Evolutionary conservation across 2,797 vertebrate species (phyloP).

Genomic region (Hoplostethus atlanticus): DNA sequence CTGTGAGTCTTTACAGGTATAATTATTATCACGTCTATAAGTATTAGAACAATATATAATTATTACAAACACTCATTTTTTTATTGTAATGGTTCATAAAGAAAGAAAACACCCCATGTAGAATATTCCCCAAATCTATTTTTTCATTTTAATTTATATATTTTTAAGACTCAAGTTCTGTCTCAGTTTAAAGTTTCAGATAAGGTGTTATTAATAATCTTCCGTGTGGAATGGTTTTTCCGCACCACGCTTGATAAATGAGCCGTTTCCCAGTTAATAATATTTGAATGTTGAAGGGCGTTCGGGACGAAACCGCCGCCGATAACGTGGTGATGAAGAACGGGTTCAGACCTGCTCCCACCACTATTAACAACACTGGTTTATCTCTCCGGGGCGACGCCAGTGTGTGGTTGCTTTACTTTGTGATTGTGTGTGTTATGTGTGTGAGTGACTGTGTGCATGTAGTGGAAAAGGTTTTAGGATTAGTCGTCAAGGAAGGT

Average conservation of each 20-base stretch:
- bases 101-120: conserved; percentile 20
- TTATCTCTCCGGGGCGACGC: conserved; percentile 9
- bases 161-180: conserved; percentile 21
- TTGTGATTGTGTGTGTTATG: neutral
- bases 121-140: no score
- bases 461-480: neutral
- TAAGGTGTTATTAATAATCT: conserved; percentile 71
- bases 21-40: conserved; percentile 50
- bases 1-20: conserved; percentile 24
- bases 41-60: conserved; percentile 45
- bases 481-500: no score
- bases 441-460: neutral
- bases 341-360: conserved; percentile 25
- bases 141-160: no score
- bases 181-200: conserved; percentile 60
- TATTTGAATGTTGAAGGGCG: conserved; percentile 73
- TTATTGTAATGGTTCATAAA: conserved; percentile 17
- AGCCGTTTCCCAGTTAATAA: conserved; percentile 63
- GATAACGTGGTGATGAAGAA: conserved; percentile 62
- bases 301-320: conserved; percentile 49
- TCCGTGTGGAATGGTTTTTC: conserved; percentile 53
- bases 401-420: neutral
- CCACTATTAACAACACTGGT: neutral
- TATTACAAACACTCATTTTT: conserved; percentile 38
- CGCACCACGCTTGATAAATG: conserved; percentile 59